Evolutionary conservation across 1,140 invertebrate genomes (phyloP).

Genomic region (Pantala flavescens): DNA sequence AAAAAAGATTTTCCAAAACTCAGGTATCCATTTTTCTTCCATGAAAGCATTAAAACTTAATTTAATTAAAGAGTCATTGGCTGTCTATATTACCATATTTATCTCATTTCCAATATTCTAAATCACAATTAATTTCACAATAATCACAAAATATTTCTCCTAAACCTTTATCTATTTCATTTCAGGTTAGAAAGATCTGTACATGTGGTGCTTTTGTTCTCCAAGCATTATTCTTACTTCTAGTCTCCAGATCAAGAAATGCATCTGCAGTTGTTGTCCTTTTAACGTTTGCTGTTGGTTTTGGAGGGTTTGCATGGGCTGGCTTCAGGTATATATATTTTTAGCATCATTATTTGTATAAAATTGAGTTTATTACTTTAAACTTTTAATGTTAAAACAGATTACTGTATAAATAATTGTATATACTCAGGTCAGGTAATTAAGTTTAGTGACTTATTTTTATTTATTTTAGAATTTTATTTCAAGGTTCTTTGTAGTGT

Average conservation of each 20-base stretch:
- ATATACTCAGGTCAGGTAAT: too few species aligned
- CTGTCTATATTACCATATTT: too few species aligned
- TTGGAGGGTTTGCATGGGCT: conserved; percentile 42
- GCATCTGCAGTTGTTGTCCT: conserved; percentile 34
- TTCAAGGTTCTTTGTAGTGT: too few species aligned
- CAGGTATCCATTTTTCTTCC: background rate
- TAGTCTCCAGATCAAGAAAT: conserved; percentile 34
- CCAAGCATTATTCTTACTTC: conserved; percentile 40
- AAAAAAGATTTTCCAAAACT: conserved; percentile 31
- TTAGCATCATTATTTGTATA: background rate
- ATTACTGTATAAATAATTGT: too few species aligned
- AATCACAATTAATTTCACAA: too few species aligned
- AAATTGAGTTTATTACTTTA: too few species aligned
- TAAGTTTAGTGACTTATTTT: too few species aligned
- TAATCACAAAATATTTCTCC: conserved; percentile 11
- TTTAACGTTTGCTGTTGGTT: conserved; percentile 40
- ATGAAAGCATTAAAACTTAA: too few species aligned
- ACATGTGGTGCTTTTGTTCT: conserved; percentile 34
- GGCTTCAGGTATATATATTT: conserved; percentile 28
- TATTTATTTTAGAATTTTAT: too few species aligned
- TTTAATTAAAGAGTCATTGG: too few species aligned
- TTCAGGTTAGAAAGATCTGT: conserved; percentile 18
- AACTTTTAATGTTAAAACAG: too few species aligned
- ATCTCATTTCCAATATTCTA: too few species aligned
- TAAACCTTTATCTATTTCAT: background rate